Base-by-base conservation (phyloP, 2,888 invertebrate species). In the Atrina japonica region DNA sequence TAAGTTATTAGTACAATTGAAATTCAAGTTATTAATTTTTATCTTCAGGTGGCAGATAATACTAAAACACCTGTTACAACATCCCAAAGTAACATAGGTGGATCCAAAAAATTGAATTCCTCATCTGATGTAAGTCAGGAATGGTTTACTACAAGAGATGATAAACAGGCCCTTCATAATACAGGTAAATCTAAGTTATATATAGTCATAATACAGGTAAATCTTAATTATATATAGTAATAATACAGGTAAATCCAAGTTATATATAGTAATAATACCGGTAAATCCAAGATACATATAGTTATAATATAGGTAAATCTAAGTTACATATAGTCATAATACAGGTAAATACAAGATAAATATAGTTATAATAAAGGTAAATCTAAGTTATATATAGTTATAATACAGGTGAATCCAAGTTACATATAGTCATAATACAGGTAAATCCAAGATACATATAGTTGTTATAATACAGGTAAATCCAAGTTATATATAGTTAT, bases 91-190 rank as follows among this genome's bases (percentile, higher is more conserved):
- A 21, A 49, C 16, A 18, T 9, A 18, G 14, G 49, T 49, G 21
- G n/a, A 49, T 1, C 65, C 77, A 25, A 76, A 78, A n/a, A n/a
- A n/a, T n/a, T n/a, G n/a, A n/a, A n/a, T n/a, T n/a, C n/a, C n/a
- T n/a, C n/a, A 7, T 75, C 76, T 25, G 87, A 87, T 53, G 86
- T 91, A 58, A 90, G 90, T 45, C 91, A 91, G 75, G 89, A 89
- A 18, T 91, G 91, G 91, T 91, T 91, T 76, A 91, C 91, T 0
- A 90, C 90, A 2, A 85, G 88, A 58, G 91, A 90, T 76, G 91
- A 91, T 69, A 91, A 91, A 74, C 82, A 80, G 27, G 88, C 88
- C 41, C 81, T 91, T 14, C 90, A 90, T 27, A 89, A 80, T 71
- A 87, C 84, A 82, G 89, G 89, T 88, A 50, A n/a, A n/a, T n/a